Evolutionary conservation across 1,140 invertebrate genomes (phyloP).

Genomic region (Zophobas morio): DNA sequence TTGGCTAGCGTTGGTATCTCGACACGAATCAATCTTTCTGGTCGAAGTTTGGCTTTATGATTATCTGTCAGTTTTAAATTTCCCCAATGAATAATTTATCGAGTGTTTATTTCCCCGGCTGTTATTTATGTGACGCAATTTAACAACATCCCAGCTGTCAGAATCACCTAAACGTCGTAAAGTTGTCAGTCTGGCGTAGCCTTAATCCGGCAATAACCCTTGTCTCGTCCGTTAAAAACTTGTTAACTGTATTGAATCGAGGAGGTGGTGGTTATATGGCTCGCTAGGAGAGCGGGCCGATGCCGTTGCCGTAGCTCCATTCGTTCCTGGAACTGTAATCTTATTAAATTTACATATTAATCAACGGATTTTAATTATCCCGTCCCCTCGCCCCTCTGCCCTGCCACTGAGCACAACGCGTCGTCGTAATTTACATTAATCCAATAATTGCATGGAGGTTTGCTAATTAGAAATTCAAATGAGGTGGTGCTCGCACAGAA

Average conservation of each 20-base stretch:
- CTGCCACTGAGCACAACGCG: slow-evolving; percentile 70
- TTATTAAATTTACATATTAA: slow-evolving; percentile 98
- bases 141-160: too few species aligned
- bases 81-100: too few species aligned
- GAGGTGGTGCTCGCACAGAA: slow-evolving; percentile 77
- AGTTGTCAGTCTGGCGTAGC: slow-evolving; percentile 9
- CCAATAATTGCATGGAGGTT: slow-evolving; percentile 93
- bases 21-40: too few species aligned
- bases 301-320: slow-evolving; percentile 62
- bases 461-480: slow-evolving; percentile 94
- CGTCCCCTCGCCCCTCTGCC: slow-evolving; percentile 62
- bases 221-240: slow-evolving; percentile 46
- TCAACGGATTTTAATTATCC: slow-evolving; percentile 97
- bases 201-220: slow-evolving; percentile 43
- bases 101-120: too few species aligned
- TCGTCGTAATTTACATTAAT: slow-evolving; percentile 94
- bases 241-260: slow-evolving; percentile 51
- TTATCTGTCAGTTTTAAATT: too few species aligned
- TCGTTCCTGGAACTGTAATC: slow-evolving; percentile 86
- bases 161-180: background rate
- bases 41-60: too few species aligned
- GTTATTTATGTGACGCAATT: too few species aligned
- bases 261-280: slow-evolving; percentile 40
- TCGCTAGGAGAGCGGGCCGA: slow-evolving; percentile 29
- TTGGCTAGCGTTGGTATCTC: too few species aligned